A percentile compares a stretch with the other conserved stretches of the same genome.
phyloP scores from a whole-genome alignment of 2,888 invertebrate genomes.

The Cheilosia urbana region DNA sequence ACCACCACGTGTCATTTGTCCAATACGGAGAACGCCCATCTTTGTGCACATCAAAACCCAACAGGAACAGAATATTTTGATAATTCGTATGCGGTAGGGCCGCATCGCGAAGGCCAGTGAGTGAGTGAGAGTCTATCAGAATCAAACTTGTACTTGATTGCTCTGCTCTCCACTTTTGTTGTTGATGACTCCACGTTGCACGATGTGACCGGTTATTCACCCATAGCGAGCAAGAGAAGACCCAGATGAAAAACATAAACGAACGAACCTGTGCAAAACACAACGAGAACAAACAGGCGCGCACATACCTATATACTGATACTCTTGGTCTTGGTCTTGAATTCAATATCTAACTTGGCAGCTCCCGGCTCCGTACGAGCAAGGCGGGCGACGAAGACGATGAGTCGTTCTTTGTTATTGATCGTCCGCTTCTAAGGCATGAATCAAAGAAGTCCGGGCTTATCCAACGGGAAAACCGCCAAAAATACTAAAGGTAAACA shows the following conservation, averaged over 20 bases:
- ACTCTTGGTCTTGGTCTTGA: conserved; percentile 10
- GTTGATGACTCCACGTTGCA: conserved; percentile 57
- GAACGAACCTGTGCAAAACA: conserved; percentile 61
- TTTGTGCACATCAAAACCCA: background rate
- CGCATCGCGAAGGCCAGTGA: background rate
- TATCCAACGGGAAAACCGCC: conserved; percentile 52
- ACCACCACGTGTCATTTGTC: background rate
- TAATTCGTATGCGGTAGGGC: background rate
- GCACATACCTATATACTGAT: too few relatives aligned
- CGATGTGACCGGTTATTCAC: conserved; percentile 72
- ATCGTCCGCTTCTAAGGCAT: conserved; percentile 12
- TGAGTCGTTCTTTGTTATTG: conserved; percentile 61
- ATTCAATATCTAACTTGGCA: conserved; percentile 7
- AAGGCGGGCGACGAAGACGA: background rate
- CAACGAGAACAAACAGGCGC: conserved; percentile 46
- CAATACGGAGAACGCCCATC: too few relatives aligned
- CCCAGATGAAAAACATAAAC: conserved; percentile 65
- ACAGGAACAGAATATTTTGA: conserved; percentile 16
- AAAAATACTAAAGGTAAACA: conserved; percentile 51
- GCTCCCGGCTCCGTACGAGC: too few relatives aligned
- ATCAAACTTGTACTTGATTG: conserved; percentile 56
- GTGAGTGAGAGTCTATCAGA: background rate
- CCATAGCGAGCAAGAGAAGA: conserved; percentile 61
- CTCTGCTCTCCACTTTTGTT: conserved; percentile 56
- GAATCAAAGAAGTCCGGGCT: conserved; percentile 44